Conservation (phyloP, 1,140 invertebrate species). For the Lucilia sericata region DNA sequence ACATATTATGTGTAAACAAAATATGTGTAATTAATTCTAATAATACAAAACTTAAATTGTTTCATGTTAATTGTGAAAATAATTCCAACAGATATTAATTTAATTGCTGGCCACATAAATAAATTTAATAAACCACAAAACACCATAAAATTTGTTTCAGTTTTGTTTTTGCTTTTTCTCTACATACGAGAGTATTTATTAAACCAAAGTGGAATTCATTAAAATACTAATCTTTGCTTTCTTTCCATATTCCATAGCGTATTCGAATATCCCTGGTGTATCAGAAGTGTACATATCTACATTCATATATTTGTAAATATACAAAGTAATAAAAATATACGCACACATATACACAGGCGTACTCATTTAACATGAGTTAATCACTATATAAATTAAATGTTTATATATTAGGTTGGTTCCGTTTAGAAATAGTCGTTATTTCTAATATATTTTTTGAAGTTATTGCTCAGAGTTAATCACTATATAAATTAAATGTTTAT, state of each 20-base stretch:
- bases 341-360: not conserved
- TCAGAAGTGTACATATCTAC: not conserved
- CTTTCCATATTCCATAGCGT: not conserved
- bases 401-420: not conserved
- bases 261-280: not conserved
- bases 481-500: not conserved
- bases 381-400: conserved; percentile 27
- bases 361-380: not conserved
- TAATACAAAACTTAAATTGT: not conserved
- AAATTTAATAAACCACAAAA: conserved; percentile 34
- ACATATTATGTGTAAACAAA: not conserved
- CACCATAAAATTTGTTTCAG: conserved; percentile 2
- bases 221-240: not conserved
- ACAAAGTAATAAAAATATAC: not conserved
- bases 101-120: conserved; percentile 14
- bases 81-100: not conserved
- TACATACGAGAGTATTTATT: not conserved
- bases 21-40: not conserved
- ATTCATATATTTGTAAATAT: not conserved
- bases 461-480: not conserved
- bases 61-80: not conserved
- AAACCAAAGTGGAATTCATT: conserved; percentile 28
- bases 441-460: too few relatives aligned
- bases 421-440: not conserved
- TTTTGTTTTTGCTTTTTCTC: not conserved